Percentiles rank a stretch among this genome's conserved stretches.
These are phyloP conservation scores for Rhabdophis nuchalis DNA, from an alignment of 2,797 vertebrate species.

Conservation along the genomic window DNA sequence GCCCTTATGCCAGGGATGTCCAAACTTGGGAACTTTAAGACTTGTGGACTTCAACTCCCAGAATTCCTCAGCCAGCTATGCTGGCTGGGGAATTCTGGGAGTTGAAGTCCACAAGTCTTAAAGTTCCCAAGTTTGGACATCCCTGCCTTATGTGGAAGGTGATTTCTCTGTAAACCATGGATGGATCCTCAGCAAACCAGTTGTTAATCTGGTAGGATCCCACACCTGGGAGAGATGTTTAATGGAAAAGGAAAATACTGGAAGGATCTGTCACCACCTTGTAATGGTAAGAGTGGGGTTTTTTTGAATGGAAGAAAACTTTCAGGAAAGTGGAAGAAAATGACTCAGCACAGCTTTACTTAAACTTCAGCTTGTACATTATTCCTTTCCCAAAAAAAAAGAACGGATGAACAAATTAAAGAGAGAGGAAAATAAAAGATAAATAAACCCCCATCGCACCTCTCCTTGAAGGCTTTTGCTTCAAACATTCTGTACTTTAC, in stretches of 20 bases:
- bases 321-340: not conserved
- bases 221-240: not conserved
- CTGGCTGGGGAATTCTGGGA: too few species aligned
- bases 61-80: too few species aligned
- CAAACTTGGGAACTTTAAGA: too few species aligned
- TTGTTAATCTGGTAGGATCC: too few species aligned
- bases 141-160: too few species aligned
- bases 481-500: not conserved
- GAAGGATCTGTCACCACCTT: not conserved
- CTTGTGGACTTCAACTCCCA: too few species aligned
- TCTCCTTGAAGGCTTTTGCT: conserved; percentile 6
- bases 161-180: too few species aligned
- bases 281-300: not conserved
- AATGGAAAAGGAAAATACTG: not conserved
- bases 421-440: not conserved
- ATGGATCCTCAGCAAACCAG: too few species aligned
- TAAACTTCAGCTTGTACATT: not conserved
- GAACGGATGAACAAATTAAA: not conserved
- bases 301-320: not conserved
- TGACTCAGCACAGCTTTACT: too few species aligned
- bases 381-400: not conserved
- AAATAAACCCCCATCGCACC: not conserved
- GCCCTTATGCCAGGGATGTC: too few species aligned
- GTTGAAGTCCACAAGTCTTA: too few species aligned
- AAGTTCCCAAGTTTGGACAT: too few species aligned